Conservation (phyloP, 1,140 invertebrate species). For the Tetramorium alpestre region DNA sequence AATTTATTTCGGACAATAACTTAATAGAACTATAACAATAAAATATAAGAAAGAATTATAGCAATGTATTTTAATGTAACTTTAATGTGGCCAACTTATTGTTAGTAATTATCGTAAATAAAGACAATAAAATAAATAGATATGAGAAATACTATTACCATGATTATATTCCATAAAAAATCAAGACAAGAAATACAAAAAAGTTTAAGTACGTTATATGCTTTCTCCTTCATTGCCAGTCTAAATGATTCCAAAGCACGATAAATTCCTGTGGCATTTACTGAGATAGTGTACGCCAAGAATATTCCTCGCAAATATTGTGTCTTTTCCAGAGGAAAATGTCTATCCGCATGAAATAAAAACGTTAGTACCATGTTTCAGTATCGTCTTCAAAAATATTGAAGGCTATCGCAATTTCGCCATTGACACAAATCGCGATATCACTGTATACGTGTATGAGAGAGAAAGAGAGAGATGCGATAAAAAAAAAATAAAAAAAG, state of each 20-base stretch:
- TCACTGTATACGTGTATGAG: not conserved
- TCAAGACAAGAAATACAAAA: not conserved
- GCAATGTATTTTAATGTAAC: too few relatives aligned
- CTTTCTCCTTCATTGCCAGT: not conserved
- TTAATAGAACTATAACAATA: too few relatives aligned
- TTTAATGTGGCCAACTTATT: too few relatives aligned
- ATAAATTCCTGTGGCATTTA: constrained; percentile 2
- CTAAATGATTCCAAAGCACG: not conserved
- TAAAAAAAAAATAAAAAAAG: not conserved
- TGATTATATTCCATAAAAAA: not conserved
- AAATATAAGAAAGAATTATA: too few relatives aligned
- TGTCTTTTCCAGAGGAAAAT: constrained; percentile 2
- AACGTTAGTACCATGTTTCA: not conserved
- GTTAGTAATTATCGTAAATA: not conserved
- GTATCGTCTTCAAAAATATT: not conserved
- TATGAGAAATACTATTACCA: not conserved
- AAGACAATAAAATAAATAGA: not conserved
- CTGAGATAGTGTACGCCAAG: not conserved
- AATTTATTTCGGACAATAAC: too few relatives aligned
- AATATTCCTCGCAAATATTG: constrained; percentile 16
- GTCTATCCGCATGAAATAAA: constrained; percentile 25
- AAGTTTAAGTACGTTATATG: not conserved
- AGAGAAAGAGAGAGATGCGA: not conserved
- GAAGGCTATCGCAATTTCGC: not conserved
- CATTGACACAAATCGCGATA: not conserved